A percentile compares a stretch with the other conserved stretches of the same genome.
Evolutionary conservation across 1,140 invertebrate genomes (phyloP).

Genomic region (Leptopilina boulardi): DNA sequence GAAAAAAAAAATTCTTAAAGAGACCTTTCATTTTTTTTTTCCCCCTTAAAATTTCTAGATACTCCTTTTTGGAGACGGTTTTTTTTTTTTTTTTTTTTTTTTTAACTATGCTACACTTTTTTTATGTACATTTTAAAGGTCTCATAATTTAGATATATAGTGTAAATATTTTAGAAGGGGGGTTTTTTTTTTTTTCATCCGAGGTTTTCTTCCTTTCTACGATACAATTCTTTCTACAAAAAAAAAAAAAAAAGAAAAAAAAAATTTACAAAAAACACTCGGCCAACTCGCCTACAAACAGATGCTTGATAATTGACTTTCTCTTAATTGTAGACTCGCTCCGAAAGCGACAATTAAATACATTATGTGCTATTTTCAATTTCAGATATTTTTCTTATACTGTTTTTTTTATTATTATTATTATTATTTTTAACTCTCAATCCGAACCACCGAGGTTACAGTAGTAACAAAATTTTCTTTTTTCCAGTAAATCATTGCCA

Average conservation of each 20-base stretch:
- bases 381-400: slow-evolving; percentile 4
- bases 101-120: slow-evolving; percentile 14
- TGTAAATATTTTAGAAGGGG: slow-evolving; percentile 29
- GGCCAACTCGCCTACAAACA: slow-evolving; percentile 5
- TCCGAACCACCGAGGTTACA: background rate
- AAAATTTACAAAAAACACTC: background rate
- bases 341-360: slow-evolving; percentile 25
- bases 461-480: too few species aligned
- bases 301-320: slow-evolving; percentile 66
- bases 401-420: background rate
- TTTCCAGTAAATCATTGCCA: background rate
- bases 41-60: background rate
- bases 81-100: background rate
- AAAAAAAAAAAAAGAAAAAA: too few species aligned
- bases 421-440: background rate
- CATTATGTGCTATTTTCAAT: slow-evolving; percentile 29
- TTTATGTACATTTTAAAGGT: slow-evolving; percentile 23
- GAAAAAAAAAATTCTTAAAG: background rate
- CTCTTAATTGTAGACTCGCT: slow-evolving; percentile 53
- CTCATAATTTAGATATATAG: slow-evolving; percentile 16
- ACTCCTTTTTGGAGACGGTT: background rate
- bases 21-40: background rate
- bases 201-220: slow-evolving; percentile 23
- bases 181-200: background rate
- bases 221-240: slow-evolving; percentile 1